Base-by-base conservation (phyloP, 2,113 vertebrate species). In the Aphelocoma coerulescens region DNA sequence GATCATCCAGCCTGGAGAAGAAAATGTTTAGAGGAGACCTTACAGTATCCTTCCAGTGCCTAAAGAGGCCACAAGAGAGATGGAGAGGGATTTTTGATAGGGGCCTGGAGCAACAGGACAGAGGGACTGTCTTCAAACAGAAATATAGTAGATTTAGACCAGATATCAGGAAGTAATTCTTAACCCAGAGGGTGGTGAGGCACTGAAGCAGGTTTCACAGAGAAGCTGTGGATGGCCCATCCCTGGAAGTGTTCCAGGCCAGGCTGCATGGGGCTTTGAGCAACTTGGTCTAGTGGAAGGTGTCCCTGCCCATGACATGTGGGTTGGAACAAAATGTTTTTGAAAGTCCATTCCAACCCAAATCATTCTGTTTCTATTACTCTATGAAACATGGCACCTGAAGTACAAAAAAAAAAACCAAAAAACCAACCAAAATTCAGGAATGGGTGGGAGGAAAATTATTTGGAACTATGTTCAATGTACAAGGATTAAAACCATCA, bases 151-250 rank as follows among this genome's bases (percentile, higher is more conserved):
- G 41, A 19, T 62, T 62, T 48, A 69, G 26, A 19, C 13, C 27
- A 7, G 32, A 6, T 71, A 43, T 57, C 23, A 37, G 12, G 35
- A 77, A 49, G 12, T 20, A 32, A 43, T 63, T 69, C 17, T 43
- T 49, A n/a, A 62, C 27, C 27, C n/a, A n/a, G 28, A 24, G 28
- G 6, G 16, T 63, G n/a, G 8, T 26, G 57, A 63, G 30, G 39
- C 23, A 20, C 28, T 54, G 39, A 33, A 44, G 69, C 16, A 69
- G 18, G 16, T 63, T 71, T 54, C 20, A 54, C 16, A n/a, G 7
- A 24, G 19, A 62, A 48, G 6, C 1, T 59, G 44, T 59, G 16
- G 52, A 3, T 41, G 30, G 0, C 2, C 20, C 10, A 58, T 67
- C 26, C 13, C 35, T 76, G 62, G 26, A 51, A 67, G 6, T 35